Evolutionary conservation across 2,113 vertebrate species (phyloP).

Genomic region (Rhegmatorhina hoffmannsi): DNA sequence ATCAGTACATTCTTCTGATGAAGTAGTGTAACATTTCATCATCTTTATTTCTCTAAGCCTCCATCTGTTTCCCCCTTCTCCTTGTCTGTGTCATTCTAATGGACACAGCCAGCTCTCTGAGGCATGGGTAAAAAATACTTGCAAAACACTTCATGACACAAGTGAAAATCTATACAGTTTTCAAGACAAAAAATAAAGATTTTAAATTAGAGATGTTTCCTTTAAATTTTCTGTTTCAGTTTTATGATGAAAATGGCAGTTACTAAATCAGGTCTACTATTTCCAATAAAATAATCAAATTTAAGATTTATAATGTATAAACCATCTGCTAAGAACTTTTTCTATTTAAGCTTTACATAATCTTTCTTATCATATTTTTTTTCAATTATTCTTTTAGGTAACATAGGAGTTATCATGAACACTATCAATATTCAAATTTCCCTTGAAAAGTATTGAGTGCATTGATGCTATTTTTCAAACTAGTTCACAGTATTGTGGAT

Average conservation of each 20-base stretch:
- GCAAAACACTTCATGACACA: background rate
- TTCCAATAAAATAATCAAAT: background rate
- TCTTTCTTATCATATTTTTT: background rate
- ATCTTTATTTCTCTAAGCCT: constrained; percentile 4
- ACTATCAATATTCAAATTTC: background rate
- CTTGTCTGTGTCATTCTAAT: background rate
- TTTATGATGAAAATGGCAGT: background rate
- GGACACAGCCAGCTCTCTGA: background rate
- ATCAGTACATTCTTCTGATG: background rate
- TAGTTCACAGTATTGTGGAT: background rate
- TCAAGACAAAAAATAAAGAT: background rate
- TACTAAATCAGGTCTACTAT: background rate
- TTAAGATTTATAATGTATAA: background rate
- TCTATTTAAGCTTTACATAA: background rate
- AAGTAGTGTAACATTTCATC: background rate
- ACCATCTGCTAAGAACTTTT: background rate
- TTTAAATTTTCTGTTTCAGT: background rate
- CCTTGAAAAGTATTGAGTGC: background rate
- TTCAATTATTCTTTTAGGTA: background rate
- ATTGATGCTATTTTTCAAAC: background rate
- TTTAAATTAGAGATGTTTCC: background rate
- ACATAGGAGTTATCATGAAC: background rate
- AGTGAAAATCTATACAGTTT: background rate
- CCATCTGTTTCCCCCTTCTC: constrained; percentile 2
- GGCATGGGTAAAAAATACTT: background rate